Evolutionary conservation across 2,888 invertebrate genomes (phyloP).

Genomic region (Callinectes sapidus): DNA sequence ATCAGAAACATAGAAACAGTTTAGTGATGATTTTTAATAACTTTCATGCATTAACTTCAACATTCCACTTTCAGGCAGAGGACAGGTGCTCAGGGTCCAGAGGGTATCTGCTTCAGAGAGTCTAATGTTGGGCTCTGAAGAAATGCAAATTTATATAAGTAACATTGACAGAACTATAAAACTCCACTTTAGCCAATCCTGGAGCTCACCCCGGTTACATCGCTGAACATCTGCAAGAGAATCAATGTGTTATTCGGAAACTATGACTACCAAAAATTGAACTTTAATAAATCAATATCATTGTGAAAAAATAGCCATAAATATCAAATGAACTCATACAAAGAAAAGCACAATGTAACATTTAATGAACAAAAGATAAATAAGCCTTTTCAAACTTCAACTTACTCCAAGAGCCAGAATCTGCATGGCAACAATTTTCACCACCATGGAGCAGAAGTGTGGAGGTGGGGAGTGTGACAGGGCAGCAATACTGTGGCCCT

Average conservation of each 20-base stretch:
- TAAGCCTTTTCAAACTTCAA: background rate
- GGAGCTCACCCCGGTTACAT: slow-evolving; percentile 74
- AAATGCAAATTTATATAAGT: slow-evolving; percentile 56
- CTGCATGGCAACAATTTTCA: slow-evolving; percentile 94
- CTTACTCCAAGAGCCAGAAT: slow-evolving; percentile 92
- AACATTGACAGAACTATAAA: slow-evolving; percentile 60
- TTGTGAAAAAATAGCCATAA: background rate
- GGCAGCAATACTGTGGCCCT: slow-evolving; percentile 56
- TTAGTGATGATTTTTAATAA: slow-evolving; percentile 17
- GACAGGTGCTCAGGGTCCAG: slow-evolving; percentile 43
- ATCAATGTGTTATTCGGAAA: slow-evolving; percentile 42
- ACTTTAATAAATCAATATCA: background rate
- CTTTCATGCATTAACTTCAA: slow-evolving; percentile 23
- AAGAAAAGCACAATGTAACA: background rate
- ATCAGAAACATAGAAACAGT: background rate
- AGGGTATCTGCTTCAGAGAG: slow-evolving; percentile 60
- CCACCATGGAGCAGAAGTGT: slow-evolving; percentile 96
- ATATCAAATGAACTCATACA: background rate
- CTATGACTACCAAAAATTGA: background rate
- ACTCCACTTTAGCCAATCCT: slow-evolving; percentile 54
- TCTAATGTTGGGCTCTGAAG: slow-evolving; percentile 63
- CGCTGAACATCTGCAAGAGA: slow-evolving; percentile 74
- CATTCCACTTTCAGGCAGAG: slow-evolving; percentile 50
- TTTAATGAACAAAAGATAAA: background rate
- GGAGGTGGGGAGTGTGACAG: slow-evolving; percentile 92